Evolutionary conservation across 1,140 invertebrate species (phyloP), one percentile per base, ranked within the genome.

Genomic region (Probaryconus sp.): DNA sequence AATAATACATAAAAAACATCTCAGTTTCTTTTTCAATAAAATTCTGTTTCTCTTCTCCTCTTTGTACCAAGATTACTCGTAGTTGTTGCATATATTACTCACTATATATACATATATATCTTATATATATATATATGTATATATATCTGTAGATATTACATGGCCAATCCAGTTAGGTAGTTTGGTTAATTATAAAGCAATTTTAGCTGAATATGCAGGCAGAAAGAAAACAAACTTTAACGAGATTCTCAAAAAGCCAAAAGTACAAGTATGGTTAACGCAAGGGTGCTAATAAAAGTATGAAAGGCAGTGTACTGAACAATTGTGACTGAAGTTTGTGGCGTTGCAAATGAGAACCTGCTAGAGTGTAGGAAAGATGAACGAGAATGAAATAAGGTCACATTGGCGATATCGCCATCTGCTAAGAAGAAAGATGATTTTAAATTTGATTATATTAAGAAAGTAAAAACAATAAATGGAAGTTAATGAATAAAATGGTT

Each of bases 221-320:
- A 70, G 35, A 55, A 42, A 51, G 48, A 51, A 76, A 74, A 72
- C 30, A n/a, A n/a, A n/a, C 65, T 43, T 18, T 61, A 60, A 70
- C 30, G 50, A 65, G 42, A 76, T 76, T 76, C 45, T 51, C 72
- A 56, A 63, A 78, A 81, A 79, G 76, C 79, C 77, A 81, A 81
- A 78, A 81, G 77, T 79, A 79, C 77, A 79, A 79, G 51, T 70
- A 58, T 67, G 43, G 56, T 68, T 51, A 69, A 72, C 48, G 43
- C 42, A 53, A 75, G 77, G 75, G 75, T 79, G 79, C 77, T 75
- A 72, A 77, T 7, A 51, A 48, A 37, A 53, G 61, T 72, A 50
- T 64, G 38, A 67, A 67, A 53, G 18, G 43, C 18, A 58, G 45
- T 63, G 60, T 71, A 61, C 51, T 31, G 45, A 61, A 47, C 45